phyloP scores from a whole-genome alignment of 53 echinoderm and acorn worm genomes.

The Echinarachnius parma region DNA sequence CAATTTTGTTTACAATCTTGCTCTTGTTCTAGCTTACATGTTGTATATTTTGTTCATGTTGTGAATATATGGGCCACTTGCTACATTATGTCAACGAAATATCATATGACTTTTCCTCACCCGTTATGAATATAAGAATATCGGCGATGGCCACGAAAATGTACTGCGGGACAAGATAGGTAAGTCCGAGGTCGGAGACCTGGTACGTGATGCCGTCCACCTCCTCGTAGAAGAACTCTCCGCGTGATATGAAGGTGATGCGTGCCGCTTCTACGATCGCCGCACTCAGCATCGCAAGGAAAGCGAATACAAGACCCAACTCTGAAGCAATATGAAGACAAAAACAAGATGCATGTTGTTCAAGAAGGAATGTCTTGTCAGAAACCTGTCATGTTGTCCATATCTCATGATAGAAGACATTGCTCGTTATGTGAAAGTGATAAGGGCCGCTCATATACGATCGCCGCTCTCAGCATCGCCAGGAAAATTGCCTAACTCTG shows the following conservation, averaged over 20 bases:
- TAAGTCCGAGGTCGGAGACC: not conserved
- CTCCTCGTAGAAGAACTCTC: not conserved
- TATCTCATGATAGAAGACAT: too few species aligned
- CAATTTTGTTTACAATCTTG: too few species aligned
- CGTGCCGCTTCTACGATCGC: slow-evolving; percentile 33
- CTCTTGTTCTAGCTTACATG: too few species aligned
- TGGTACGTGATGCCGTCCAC: not conserved
- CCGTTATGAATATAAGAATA: slow-evolving; percentile 18
- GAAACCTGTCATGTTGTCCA: not conserved
- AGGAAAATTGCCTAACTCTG: too few species aligned
- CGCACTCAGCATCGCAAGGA: slow-evolving; percentile 8
- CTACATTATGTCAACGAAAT: not conserved
- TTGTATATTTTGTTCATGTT: too few species aligned
- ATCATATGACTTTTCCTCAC: not conserved
- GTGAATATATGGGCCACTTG: too few species aligned
- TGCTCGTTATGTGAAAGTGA: too few species aligned
- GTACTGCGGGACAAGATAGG: slow-evolving; percentile 11
- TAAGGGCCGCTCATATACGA: not conserved
- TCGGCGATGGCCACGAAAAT: slow-evolving; percentile 16
- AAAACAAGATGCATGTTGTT: not conserved
- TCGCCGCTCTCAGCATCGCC: not conserved
- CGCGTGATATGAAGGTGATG: slow-evolving; percentile 10
- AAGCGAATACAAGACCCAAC: slow-evolving; percentile 8
- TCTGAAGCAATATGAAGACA: not conserved
- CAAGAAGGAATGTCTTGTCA: not conserved